Percentiles rank a stretch among this genome's conserved stretches.
These are phyloP conservation scores for Phania funesta DNA, from an alignment of 2,888 invertebrate genomes.

Conservation along the genomic window DNA sequence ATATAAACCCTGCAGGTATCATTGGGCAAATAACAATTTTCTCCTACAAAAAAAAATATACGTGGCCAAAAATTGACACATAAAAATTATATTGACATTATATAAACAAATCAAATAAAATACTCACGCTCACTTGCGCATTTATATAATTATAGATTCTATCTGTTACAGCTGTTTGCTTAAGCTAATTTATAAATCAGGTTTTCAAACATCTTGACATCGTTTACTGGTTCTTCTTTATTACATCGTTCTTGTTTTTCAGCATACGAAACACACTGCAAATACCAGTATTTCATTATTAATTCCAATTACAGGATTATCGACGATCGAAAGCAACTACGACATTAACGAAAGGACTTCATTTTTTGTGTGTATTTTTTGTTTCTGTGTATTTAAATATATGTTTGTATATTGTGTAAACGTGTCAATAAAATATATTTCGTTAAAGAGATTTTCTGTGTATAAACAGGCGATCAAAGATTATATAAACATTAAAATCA, in stretches of 20 bases:
- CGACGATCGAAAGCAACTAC: constrained; percentile 3
- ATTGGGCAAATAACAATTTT: too few relatives aligned
- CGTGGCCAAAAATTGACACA: too few relatives aligned
- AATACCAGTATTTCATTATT: constrained; percentile 35
- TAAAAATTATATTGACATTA: too few relatives aligned
- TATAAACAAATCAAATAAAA: too few relatives aligned
- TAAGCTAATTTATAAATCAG: too few relatives aligned
- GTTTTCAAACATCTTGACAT: background rate
- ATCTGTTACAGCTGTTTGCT: too few relatives aligned
- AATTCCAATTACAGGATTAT: constrained; percentile 44
- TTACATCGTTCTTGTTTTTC: background rate
- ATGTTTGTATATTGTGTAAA: background rate
- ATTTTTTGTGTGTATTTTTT: background rate
- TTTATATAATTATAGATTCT: too few relatives aligned
- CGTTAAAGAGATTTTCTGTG: constrained; percentile 28
- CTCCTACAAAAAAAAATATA: too few relatives aligned
- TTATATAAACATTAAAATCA: constrained; percentile 48
- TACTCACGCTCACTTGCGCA: too few relatives aligned
- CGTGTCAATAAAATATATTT: constrained; percentile 2
- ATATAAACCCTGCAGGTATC: too few relatives aligned
- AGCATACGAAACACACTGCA: background rate
- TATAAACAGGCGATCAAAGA: constrained; percentile 14
- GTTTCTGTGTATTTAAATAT: background rate
- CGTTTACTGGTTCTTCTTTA: background rate
- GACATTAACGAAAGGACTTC: constrained; percentile 8